These are phyloP conservation scores for Crotophaga sulcirostris DNA, from an alignment of 2,113 vertebrate species.

Conservation along the genomic window DNA sequence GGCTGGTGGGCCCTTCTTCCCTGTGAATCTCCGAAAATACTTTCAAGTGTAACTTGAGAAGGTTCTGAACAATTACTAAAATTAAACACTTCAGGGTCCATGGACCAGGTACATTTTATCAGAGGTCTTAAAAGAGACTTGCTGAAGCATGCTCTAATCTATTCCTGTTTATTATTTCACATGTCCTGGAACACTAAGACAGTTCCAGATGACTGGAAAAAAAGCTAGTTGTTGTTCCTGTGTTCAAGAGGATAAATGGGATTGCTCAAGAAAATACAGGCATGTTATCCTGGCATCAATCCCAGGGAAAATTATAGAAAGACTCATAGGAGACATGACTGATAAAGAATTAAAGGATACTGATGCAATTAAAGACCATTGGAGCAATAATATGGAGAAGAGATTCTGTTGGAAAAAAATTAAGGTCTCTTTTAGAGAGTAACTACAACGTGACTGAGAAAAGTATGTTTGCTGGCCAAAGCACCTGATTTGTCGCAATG, in stretches of 20 bases:
- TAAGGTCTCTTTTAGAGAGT: not conserved
- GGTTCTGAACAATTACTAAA: not conserved
- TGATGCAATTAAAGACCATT: not conserved
- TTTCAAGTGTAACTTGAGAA: not conserved
- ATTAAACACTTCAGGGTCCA: not conserved
- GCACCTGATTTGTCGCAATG: not conserved
- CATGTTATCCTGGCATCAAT: not conserved
- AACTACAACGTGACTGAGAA: not conserved
- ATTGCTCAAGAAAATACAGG: not conserved
- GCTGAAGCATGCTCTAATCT: not conserved
- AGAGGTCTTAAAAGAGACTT: not conserved
- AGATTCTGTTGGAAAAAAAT: not conserved
- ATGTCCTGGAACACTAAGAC: not conserved
- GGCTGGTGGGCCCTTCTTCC: not conserved
- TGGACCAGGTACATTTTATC: not conserved
- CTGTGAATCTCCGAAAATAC: not conserved
- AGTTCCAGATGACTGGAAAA: not conserved
- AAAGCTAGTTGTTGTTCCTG: not conserved
- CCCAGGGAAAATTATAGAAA: not conserved
- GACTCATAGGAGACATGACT: not conserved
- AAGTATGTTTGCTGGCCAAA: not conserved
- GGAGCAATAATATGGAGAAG: not conserved
- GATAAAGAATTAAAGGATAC: not conserved
- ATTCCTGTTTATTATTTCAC: not conserved
- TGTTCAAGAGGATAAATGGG: not conserved